A percentile compares a stretch with the other conserved stretches of the same genome.
Evolutionary conservation across 1,140 invertebrate genomes (phyloP).

Genomic region (Euura saliciscinereae): DNA sequence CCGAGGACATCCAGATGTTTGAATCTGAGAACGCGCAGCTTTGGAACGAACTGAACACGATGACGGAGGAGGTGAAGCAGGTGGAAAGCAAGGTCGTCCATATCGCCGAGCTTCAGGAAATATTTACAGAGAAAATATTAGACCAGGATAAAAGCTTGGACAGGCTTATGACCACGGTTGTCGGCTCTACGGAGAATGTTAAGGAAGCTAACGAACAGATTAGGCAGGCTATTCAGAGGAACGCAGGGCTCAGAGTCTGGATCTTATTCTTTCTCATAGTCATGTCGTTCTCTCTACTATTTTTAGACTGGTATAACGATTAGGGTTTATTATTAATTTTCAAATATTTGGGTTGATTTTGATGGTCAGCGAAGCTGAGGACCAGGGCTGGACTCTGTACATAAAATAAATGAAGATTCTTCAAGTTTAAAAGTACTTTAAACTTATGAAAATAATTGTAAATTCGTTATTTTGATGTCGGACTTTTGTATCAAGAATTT

Average conservation of each 20-base stretch:
- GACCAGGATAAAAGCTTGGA: constrained; percentile 95
- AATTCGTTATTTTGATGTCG: too few relatives aligned
- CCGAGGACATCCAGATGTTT: constrained; percentile 91
- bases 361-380: background rate
- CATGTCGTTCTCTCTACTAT: constrained; percentile 93
- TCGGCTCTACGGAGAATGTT: constrained; percentile 93
- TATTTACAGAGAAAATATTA: constrained; percentile 97
- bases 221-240: constrained; percentile 92
- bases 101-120: constrained; percentile 94
- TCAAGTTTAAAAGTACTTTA: background rate
- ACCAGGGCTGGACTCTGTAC: background rate
- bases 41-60: constrained; percentile 83
- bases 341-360: background rate
- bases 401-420: background rate
- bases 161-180: constrained; percentile 82
- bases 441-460: too few relatives aligned
- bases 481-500: too few relatives aligned
- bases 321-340: constrained; percentile 55
- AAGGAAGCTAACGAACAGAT: constrained; percentile 97
- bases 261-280: constrained; percentile 95
- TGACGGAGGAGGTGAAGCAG: constrained; percentile 77
- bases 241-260: constrained; percentile 92
- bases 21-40: constrained; percentile 84
- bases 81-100: constrained; percentile 93
- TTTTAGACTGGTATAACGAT: constrained; percentile 99